Evolutionary conservation across 2,888 invertebrate genomes (phyloP), one percentile per base, ranked within the genome.

Genomic region (Hirudinaria manillensis): DNA sequence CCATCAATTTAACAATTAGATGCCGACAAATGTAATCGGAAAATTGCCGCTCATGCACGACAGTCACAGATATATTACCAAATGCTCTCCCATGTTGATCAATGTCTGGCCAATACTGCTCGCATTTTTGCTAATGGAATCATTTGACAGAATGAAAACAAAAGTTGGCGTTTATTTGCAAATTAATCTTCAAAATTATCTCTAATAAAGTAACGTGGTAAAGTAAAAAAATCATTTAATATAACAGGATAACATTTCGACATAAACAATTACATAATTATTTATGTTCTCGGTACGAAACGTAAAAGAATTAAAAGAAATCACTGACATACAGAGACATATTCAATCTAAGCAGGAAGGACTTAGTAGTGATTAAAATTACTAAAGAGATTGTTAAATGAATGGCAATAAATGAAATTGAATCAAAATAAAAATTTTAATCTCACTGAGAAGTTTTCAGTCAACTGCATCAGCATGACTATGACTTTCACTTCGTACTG

Each of bases 41-140:
- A 56, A 7, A 56, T 56, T 24, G n/a, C 27, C 27, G 6, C 16
- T 56, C 56, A 24, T 6, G n/a, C 3, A 27, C 27, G 6, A 56
- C 3, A 56, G 27, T 56, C 27, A 56, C 56, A 24, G n/a, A 24
- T 56, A 56, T 56, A 7, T 56, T 27, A 6, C 56, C 56, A 56
- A 27, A 21, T 56, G 27, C 3, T 7, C 3, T 6, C 6, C 6
- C 56, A 24, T 56, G n/a, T 56, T 56, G 6, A 56, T 24, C 16
- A 24, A 24, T 16, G 27, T 56, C 56, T 56, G 56, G 56, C 56
- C 56, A 56, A 56, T 56, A 56, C 13, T 24, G 27, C 27, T 56
- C 27, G 56, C 56, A 56, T 56, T 56, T 56, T 56, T 3, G n/a
- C 56, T 56, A 38, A n/a, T n/a, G n/a, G n/a, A n/a, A n/a, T n/a